phyloP scores from a whole-genome alignment of 30 jellyfish, hydroid and myxozoan genomes.

The Turritopsis rubra region DNA sequence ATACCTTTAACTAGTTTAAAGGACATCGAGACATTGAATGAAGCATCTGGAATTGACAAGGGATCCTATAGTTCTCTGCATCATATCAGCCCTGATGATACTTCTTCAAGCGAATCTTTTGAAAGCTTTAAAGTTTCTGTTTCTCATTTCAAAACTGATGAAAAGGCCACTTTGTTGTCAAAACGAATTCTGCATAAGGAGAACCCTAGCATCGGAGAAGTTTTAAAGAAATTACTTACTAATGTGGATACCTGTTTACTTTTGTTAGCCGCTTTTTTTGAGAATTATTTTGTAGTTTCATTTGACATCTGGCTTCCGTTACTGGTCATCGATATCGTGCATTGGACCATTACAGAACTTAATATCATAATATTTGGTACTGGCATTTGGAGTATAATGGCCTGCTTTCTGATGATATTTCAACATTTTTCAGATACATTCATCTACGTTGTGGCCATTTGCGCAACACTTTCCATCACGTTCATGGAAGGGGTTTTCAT shows the following conservation, averaged over 20 bases:
- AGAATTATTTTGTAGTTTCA: conserved; percentile 7
- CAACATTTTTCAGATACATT: not conserved
- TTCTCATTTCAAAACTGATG: not conserved
- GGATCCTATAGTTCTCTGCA: not conserved
- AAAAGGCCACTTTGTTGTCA: not conserved
- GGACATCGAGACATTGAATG: not conserved
- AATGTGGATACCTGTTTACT: not conserved
- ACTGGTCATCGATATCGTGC: not conserved
- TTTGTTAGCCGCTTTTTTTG: not conserved
- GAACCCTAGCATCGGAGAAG: not conserved
- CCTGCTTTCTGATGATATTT: conserved; percentile 7
- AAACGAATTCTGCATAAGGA: not conserved
- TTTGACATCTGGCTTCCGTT: conserved; percentile 12
- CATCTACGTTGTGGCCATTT: conserved; percentile 4
- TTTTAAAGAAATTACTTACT: not conserved
- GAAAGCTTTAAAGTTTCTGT: not conserved
- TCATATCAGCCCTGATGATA: not conserved
- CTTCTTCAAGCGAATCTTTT: not conserved
- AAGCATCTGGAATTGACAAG: not conserved
- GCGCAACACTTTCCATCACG: not conserved
- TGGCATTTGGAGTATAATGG: not conserved
- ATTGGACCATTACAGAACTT: conserved; percentile 2
- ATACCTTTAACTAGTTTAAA: not conserved
- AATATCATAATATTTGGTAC: not conserved
- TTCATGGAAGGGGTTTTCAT: not conserved